These are phyloP conservation scores for Spodoptera picta DNA, from an alignment of 2,888 invertebrate species.

Conservation along the genomic window DNA sequence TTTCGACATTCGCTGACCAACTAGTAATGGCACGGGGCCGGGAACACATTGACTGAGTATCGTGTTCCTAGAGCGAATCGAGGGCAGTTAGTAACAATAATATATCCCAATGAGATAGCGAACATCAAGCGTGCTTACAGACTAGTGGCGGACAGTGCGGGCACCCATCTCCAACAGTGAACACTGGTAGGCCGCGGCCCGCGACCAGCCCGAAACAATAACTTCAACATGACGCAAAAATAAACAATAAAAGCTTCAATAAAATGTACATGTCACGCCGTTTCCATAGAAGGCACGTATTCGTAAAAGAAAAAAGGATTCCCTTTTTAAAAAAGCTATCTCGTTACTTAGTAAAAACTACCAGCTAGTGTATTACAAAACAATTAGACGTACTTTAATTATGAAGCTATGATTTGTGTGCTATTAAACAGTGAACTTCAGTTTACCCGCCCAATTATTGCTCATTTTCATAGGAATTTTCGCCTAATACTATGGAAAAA, in stretches of 20 bases:
- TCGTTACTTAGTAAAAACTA: slow-evolving; percentile 79
- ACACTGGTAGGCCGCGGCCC: slow-evolving; percentile 21
- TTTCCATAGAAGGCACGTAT: slow-evolving; percentile 83
- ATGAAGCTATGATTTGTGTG: slow-evolving; percentile 77
- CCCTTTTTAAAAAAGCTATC: slow-evolving; percentile 84
- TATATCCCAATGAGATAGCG: slow-evolving; percentile 53
- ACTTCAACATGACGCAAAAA: slow-evolving; percentile 65
- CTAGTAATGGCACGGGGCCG: slow-evolving; percentile 57
- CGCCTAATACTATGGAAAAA: slow-evolving; percentile 54
- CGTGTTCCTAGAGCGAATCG: slow-evolving; percentile 46
- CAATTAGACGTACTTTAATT: slow-evolving; percentile 64
- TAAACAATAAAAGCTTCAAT: slow-evolving; percentile 72
- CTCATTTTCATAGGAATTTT: slow-evolving; percentile 58
- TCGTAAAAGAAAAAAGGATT: slow-evolving; percentile 68
- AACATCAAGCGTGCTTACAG: slow-evolving; percentile 50
- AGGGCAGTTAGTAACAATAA: slow-evolving; percentile 48
- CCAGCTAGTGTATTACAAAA: slow-evolving; percentile 70
- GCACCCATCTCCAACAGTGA: slow-evolving; percentile 24
- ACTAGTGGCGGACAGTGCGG: slow-evolving; percentile 29
- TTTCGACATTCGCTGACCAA: slow-evolving; percentile 40
- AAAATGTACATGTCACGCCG: slow-evolving; percentile 74
- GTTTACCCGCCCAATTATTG: slow-evolving; percentile 56
- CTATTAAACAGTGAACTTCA: slow-evolving; percentile 63
- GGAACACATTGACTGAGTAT: slow-evolving; percentile 60
- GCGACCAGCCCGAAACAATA: slow-evolving; percentile 43